Percentiles rank a stretch among this genome's conserved stretches.
Conservation (phyloP, 2,113 vertebrate genomes). For the Proteles cristata region DNA sequence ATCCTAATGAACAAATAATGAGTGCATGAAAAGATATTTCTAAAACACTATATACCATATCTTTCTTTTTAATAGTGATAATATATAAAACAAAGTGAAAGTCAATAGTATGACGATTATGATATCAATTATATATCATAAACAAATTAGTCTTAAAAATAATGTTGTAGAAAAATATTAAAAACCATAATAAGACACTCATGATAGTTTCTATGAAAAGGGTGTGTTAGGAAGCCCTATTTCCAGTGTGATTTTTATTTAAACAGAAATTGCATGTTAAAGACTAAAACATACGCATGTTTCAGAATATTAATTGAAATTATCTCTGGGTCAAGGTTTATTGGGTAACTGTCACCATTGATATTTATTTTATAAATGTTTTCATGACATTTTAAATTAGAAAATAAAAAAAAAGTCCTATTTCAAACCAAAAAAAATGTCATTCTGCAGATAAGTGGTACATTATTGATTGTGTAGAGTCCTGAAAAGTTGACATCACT, state of each 20-base stretch:
- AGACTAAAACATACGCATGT: not conserved
- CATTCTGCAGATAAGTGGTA: not conserved
- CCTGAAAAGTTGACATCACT: not conserved
- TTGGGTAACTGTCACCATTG: not conserved
- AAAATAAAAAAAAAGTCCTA: not conserved
- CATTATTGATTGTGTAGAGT: not conserved
- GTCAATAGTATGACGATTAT: not conserved
- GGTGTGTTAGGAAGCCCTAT: not conserved
- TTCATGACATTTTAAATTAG: not conserved
- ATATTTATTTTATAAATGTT: not conserved
- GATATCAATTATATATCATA: not conserved
- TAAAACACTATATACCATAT: not conserved
- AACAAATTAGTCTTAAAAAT: not conserved
- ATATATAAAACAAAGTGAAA: not conserved
- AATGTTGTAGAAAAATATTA: not conserved
- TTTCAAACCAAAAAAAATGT: not conserved
- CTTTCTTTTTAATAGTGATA: not conserved
- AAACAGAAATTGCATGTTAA: not conserved
- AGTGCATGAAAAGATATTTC: not conserved
- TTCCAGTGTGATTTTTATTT: slow-evolving; percentile 18
- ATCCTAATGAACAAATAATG: not conserved
- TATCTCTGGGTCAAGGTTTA: not conserved
- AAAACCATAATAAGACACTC: not conserved
- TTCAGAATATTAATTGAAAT: not conserved
- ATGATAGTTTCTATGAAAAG: slow-evolving; percentile 4